These are phyloP conservation scores for Pollimyrus isidori DNA, from an alignment of 2,113 vertebrate genomes.

Conservation along the genomic window DNA sequence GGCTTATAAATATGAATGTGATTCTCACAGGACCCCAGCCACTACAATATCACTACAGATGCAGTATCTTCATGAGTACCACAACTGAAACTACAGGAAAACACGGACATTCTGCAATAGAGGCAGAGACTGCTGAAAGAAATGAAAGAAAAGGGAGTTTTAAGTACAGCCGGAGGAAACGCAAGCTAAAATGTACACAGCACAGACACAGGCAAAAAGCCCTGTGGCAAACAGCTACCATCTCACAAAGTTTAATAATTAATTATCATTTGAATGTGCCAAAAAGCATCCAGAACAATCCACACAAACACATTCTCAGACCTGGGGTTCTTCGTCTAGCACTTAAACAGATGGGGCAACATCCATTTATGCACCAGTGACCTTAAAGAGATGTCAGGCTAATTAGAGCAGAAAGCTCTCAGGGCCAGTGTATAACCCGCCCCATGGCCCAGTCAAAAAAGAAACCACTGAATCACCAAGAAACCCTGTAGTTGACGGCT, in stretches of 20 bases:
- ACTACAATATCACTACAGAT: neutral
- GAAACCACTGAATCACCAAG: neutral
- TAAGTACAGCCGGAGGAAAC: neutral
- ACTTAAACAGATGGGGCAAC: neutral
- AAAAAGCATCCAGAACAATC: neutral
- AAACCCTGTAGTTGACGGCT: neutral
- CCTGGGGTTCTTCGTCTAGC: neutral
- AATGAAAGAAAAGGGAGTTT: neutral
- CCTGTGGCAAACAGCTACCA: neutral
- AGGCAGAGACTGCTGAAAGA: neutral
- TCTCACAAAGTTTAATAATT: neutral
- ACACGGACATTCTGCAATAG: neutral
- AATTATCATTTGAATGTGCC: neutral
- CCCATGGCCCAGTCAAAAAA: neutral
- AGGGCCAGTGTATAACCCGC: neutral
- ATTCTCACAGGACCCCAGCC: neutral
- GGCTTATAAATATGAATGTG: neutral
- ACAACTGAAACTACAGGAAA: neutral
- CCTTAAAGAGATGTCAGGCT: neutral
- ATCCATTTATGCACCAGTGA: neutral
- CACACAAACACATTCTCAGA: neutral
- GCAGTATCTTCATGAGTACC: neutral
- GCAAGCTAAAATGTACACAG: neutral
- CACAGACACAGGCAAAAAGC: neutral
- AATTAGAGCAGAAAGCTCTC: neutral